Evolutionary conservation across 2,888 invertebrate genomes (phyloP), one percentile per base, ranked within the genome.

Genomic region (Pilophorus perplexus): DNA sequence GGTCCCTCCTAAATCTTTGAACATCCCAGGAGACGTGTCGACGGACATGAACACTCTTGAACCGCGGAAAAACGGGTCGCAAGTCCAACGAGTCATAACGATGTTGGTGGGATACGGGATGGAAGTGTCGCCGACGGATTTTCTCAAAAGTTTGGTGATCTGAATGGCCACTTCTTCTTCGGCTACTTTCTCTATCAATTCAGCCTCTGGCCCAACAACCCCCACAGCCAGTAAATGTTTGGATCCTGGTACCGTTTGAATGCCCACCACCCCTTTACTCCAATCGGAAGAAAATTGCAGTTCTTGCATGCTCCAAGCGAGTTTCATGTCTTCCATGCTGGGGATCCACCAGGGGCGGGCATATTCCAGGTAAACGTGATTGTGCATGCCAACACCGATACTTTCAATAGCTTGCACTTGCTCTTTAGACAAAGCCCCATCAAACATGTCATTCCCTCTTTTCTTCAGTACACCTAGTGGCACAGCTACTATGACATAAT

Each of bases 391-490:
- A 16, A 60, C 18, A 3, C 57, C 57, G 18, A 66, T 66, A n/a
- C 62, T 68, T 1, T 73, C 65, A 8, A 90, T 88, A 0, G 90
- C 88, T 72, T 82, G 82, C 70, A 85, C 77, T 78, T 91, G 90
- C 59, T 82, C 82, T 1, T 79, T 75, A 0, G 90, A 88, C 54
- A 91, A 79, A 8, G 82, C 79, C 0, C 90, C 90, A 71, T 84
- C 83, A 75, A 90, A 91, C 72, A 90, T 76, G 71, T 84, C 82
- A 66, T 84, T 82, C 6, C 85, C 84, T 74, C 88, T 85, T 72
- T 84, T 84, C 75, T 90, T 90, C 4, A 92, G 78, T 44, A 87
- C 88, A 4, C 91, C 91, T 10, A 92, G 79, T 0, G 91, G 87
- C 50, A 89, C 79, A 0, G 90, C 90, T 33, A 88, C 77, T 62